Base-by-base conservation (phyloP, 2,888 invertebrate species). In the Cephalotes varians region DNA sequence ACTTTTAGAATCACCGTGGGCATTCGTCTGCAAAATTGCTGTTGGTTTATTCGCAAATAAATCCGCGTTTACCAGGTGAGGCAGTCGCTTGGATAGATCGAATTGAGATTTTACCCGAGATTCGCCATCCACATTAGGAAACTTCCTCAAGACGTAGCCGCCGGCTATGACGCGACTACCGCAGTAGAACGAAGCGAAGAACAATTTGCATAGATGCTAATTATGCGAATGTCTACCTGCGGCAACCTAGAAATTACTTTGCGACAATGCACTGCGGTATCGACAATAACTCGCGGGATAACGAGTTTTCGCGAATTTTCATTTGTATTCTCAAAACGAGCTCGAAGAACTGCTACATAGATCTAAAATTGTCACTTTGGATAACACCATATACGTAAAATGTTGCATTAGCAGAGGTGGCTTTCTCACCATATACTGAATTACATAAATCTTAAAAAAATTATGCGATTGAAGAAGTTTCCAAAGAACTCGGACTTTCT, bases 31-130 rank as follows among this genome's bases (percentile, higher is more conserved):
- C 49, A 40, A 60, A 71, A 76, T 82, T 65, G 64, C 28, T 51
- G 60, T 21, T 62, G 71, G 69, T 81, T 84, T 71, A 83, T 74
- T 81, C 76, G 15, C 65, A 51, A 87, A 85, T 84, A 84, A 87
- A 87, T 83, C 81, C 60, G 62, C 84, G 73, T 65, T 82, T 77
- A 81, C 77, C 77, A 77, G n/a, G n/a, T 69, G 44, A 77, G 21
- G 9, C 76, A 47, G 56, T 77, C 62, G n/a, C 47, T 21, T 51
- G 67, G 79, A 56, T 25, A 74, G 54, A 37, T 58, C 51, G 31
- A 40, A 62, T 21, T 18, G 87, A 51, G 40, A 82, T 54, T 86
- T 80, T 54, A 40, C 49, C 60, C 56, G 34, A 44, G 77, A 86
- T 83, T 65, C 25, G 18, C 34, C 49, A 49, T 54, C 5, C 60